A percentile compares a stretch with the other conserved stretches of the same genome.
Evolutionary conservation across 2,113 vertebrate genomes (phyloP).

Genomic region (Solea senegalensis): DNA sequence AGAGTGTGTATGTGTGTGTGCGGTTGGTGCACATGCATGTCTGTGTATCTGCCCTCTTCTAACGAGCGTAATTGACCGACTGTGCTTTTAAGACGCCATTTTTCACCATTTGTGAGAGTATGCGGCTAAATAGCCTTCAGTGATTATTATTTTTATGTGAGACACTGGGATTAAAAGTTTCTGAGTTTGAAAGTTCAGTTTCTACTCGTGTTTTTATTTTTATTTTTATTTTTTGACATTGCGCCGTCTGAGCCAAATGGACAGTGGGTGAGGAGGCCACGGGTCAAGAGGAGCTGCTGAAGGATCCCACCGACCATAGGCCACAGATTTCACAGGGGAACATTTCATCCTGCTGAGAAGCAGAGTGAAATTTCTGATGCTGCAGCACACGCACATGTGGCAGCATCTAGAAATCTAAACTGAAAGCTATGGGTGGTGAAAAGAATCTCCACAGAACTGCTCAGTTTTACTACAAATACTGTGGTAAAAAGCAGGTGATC

Average conservation of each 20-base stretch:
- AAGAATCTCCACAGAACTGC: conserved; percentile 56
- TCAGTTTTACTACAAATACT: conserved; percentile 68
- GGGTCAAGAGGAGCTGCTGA: conserved; percentile 64
- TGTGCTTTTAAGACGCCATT: conserved; percentile 70
- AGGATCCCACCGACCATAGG: conserved; percentile 58
- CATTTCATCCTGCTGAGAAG: conserved; percentile 60
- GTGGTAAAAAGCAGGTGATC: conserved; percentile 34
- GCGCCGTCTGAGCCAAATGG: conserved; percentile 51
- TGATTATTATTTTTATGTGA: conserved; percentile 78
- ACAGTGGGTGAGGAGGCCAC: conserved; percentile 55
- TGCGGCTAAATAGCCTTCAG: conserved; percentile 79
- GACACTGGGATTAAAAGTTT: conserved; percentile 76
- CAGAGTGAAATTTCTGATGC: conserved; percentile 74
- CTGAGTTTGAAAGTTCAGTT: conserved; percentile 62
- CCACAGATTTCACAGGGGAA: conserved; percentile 62
- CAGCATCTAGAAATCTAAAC: conserved; percentile 60
- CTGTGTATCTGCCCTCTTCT: conserved; percentile 75
- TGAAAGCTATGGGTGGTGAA: conserved; percentile 55
- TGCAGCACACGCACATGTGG: conserved; percentile 57
- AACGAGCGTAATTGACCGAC: conserved; percentile 81
- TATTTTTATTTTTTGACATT: conserved; percentile 15
- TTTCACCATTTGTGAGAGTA: conserved; percentile 70
- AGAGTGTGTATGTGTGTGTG: conserved; percentile 54
- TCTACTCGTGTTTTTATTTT: conserved; percentile 29
- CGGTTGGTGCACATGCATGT: conserved; percentile 59